Conservation (phyloP, 2,113 vertebrate genomes). For the Amphilophus citrinellus region DNA sequence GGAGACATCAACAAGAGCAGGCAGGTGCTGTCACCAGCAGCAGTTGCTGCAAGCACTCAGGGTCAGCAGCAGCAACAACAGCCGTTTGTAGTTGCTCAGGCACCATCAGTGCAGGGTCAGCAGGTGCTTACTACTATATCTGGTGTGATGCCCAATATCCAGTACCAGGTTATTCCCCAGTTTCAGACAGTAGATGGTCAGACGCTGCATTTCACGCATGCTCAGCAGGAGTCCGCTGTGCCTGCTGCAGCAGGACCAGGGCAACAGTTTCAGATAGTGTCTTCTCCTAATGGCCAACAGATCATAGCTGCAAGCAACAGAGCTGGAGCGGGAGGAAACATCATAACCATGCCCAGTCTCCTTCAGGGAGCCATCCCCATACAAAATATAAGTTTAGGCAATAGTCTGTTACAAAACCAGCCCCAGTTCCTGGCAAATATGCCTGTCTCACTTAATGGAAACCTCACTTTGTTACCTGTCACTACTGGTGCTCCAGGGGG, state of each 20-base stretch:
- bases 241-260: constrained; percentile 72
- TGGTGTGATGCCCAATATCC: constrained; percentile 92
- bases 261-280: constrained; percentile 93
- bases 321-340: constrained; percentile 84
- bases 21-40: constrained; percentile 75
- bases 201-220: constrained; percentile 89
- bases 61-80: constrained; percentile 79
- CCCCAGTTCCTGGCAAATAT: constrained; percentile 94
- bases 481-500: constrained; percentile 78
- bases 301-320: constrained; percentile 85
- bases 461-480: constrained; percentile 94
- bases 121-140: constrained; percentile 91
- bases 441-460: constrained; percentile 93
- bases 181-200: constrained; percentile 97
- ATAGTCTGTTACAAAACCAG: constrained; percentile 90
- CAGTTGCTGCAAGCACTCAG: constrained; percentile 68
- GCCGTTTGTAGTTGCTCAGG: constrained; percentile 89
- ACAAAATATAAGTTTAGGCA: constrained; percentile 90
- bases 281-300: constrained; percentile 89
- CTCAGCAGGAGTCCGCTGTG: constrained; percentile 86
- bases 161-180: constrained; percentile 97
- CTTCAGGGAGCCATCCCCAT: constrained; percentile 94
- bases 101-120: constrained; percentile 88
- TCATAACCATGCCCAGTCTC: constrained; percentile 91
- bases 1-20: constrained; percentile 82